These are phyloP conservation scores for Oreotragus oreotragus DNA, from an alignment of 2,113 vertebrate genomes.

Conservation along the genomic window DNA sequence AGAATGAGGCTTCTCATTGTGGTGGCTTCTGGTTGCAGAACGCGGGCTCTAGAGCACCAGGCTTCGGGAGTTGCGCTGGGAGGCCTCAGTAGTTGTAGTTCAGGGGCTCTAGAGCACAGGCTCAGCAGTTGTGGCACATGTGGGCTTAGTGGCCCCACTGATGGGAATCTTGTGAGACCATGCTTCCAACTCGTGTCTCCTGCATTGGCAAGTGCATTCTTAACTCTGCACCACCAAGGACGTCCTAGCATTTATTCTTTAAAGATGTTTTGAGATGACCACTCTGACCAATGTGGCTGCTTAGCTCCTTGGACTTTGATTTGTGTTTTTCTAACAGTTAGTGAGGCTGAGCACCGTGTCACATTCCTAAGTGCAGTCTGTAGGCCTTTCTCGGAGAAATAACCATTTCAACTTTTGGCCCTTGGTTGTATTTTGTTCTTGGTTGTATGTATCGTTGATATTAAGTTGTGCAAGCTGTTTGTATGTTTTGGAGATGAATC, in stretches of 20 bases:
- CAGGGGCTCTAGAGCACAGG: background rate
- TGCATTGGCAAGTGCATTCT: background rate
- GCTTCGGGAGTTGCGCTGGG: fast-evolving
- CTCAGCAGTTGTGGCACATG: fast-evolving
- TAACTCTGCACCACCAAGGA: background rate
- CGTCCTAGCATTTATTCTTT: background rate
- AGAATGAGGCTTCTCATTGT: background rate
- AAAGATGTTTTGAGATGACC: background rate
- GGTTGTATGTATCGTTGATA: background rate
- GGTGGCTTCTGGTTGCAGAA: background rate
- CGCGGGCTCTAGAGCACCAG: fast-evolving
- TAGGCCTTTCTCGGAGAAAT: background rate
- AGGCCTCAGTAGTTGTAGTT: background rate
- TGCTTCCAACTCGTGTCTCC: fast-evolving
- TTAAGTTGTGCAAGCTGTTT: background rate
- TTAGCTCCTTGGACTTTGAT: background rate
- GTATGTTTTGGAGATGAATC: background rate
- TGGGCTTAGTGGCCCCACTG: background rate
- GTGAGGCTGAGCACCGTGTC: background rate
- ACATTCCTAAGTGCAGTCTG: background rate
- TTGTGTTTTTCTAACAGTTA: background rate
- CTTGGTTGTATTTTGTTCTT: background rate
- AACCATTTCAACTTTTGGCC: background rate
- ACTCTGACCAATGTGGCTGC: background rate
- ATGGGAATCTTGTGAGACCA: background rate